A percentile compares a stretch with the other conserved stretches of the same genome.
phyloP scores from a whole-genome alignment of 2,888 invertebrate species.

The Alviniconcha strummeri region DNA sequence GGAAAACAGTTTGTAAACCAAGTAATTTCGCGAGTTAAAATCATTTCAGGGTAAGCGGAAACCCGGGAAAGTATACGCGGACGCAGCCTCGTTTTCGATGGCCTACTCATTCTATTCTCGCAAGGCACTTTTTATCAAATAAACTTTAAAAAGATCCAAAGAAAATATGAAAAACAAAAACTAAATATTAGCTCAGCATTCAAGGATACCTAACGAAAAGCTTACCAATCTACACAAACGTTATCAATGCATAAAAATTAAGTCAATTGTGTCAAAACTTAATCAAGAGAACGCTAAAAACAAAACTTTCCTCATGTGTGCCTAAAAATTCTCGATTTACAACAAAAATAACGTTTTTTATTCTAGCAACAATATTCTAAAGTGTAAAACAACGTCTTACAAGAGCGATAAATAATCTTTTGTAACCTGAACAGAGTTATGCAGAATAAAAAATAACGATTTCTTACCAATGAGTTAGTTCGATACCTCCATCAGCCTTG shows the following conservation, averaged over 20 bases:
- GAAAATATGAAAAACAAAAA: constrained; percentile 4
- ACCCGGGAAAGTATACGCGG: constrained; percentile 35
- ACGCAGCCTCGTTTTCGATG: constrained; percentile 36
- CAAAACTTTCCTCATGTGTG: constrained; percentile 36
- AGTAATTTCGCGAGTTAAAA: constrained; percentile 5
- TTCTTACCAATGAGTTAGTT: constrained; percentile 36
- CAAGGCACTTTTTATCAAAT: constrained; percentile 4
- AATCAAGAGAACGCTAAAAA: constrained; percentile 18
- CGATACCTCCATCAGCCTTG: constrained; percentile 14
- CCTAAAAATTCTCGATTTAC: constrained; percentile 2
- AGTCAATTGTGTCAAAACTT: constrained; percentile 24
- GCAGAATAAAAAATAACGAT: constrained; percentile 31
- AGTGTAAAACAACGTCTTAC: constrained; percentile 36
- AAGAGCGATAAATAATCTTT: constrained; percentile 30
- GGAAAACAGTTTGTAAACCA: background rate
- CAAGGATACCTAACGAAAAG: background rate
- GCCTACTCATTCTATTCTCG: constrained; percentile 14
- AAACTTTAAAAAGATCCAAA: constrained; percentile 12
- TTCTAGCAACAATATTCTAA: constrained; percentile 28
- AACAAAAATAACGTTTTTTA: constrained; percentile 14
- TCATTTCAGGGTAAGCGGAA: constrained; percentile 23
- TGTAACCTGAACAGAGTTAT: background rate
- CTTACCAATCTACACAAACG: background rate
- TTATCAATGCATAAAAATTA: background rate
- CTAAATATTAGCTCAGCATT: background rate